Conservation (phyloP, 2,888 invertebrate genomes). For the Labia minor region DNA sequence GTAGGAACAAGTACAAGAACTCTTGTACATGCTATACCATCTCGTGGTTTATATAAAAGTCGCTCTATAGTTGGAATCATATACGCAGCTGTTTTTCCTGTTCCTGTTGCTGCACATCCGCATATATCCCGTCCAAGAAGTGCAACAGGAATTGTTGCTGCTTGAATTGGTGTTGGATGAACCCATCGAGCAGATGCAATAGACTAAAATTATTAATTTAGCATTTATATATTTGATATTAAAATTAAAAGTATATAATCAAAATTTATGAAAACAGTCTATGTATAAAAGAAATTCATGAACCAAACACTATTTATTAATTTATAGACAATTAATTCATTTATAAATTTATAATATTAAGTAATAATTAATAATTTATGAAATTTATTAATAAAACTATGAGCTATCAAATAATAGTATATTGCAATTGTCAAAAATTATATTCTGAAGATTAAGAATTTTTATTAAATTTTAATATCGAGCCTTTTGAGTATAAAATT, state of each 20-base stretch:
- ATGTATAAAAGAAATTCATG: no score
- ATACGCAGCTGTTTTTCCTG: conserved; percentile 97
- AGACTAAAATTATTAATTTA: conserved; percentile 48
- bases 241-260: conserved; percentile 15
- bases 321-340: conserved; percentile 13
- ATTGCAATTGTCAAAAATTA: no score
- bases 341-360: no score
- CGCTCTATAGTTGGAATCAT: conserved; percentile 95
- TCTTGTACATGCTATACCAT: conserved; percentile 43
- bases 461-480: not conserved
- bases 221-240: no score
- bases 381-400: no score
- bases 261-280: conserved; percentile 15
- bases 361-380: no score
- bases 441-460: no score
- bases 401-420: no score
- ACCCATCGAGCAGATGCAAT: conserved; percentile 78
- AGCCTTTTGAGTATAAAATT: not conserved
- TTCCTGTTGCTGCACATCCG: conserved; percentile 97
- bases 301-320: no score
- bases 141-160: conserved; percentile 88
- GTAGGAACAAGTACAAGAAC: conserved; percentile 94
- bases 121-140: conserved; percentile 88
- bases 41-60: conserved; percentile 71
- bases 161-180: conserved; percentile 94